These are phyloP conservation scores for Pollenia angustigena DNA, from an alignment of 2,888 invertebrate species.

Conservation along the genomic window DNA sequence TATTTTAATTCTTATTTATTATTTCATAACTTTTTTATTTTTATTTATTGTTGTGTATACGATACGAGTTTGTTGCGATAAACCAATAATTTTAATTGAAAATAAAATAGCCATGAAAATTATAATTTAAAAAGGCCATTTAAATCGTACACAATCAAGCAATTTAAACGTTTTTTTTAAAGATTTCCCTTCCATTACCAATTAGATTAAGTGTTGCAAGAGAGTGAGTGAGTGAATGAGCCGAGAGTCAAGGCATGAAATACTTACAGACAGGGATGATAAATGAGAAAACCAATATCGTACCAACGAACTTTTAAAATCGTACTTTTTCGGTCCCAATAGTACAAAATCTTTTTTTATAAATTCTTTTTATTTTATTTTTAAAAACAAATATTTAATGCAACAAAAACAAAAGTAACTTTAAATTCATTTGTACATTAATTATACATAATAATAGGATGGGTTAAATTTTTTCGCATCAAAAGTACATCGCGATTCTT, in stretches of 20 bases:
- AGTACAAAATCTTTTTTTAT: no score
- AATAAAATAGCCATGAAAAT: slow-evolving; percentile 56
- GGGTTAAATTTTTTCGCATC: no score
- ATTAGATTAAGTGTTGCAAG: slow-evolving; percentile 23
- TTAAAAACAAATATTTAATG: no score
- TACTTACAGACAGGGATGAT: no score
- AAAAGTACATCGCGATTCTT: no score
- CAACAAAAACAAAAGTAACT: no score
- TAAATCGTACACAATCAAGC: slow-evolving; percentile 33
- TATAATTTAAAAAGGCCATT: slow-evolving; percentile 44
- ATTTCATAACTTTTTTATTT: not conserved
- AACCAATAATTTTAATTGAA: slow-evolving; percentile 59
- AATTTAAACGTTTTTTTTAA: slow-evolving; percentile 20
- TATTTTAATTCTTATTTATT: slow-evolving; percentile 9
- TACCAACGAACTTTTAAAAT: no score
- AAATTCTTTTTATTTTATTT: no score
- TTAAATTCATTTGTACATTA: no score
- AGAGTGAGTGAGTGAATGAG: not conserved
- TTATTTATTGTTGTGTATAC: not conserved
- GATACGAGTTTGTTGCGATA: not conserved
- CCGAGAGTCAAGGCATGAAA: slow-evolving; percentile 6
- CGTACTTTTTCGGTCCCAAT: no score
- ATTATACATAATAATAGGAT: no score
- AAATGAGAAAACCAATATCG: no score
- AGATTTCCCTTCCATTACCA: slow-evolving; percentile 24